A percentile compares a stretch with the other conserved stretches of the same genome.
Conservation (phyloP, 2,888 invertebrate species). For the Scaptomyza caliginosa region DNA sequence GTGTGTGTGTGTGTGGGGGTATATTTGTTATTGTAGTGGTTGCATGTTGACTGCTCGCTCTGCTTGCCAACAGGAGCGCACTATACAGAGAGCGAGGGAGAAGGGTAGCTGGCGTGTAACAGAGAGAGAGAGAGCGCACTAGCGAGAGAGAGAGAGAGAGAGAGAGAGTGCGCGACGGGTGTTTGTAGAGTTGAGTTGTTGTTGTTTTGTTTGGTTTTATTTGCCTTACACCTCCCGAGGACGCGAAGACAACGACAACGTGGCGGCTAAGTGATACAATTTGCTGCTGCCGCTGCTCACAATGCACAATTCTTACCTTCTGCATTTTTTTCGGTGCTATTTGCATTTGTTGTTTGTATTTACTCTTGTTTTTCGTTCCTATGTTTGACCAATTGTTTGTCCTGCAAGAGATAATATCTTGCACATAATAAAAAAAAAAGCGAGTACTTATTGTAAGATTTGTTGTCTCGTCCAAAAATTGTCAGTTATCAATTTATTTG, state of each 20-base stretch:
- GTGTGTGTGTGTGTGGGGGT: conserved; percentile 37
- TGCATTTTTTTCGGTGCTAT: neutral
- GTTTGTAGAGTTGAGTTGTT: conserved; percentile 64
- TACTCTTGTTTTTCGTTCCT: conserved; percentile 25
- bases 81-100: conserved; percentile 9
- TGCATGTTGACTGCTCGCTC: conserved; percentile 49
- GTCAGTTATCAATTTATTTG: conserved; percentile 59
- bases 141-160: neutral
- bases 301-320: conserved; percentile 7
- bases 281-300: conserved; percentile 40
- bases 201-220: neutral
- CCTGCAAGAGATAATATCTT: conserved; percentile 48
- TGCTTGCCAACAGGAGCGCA: conserved; percentile 29
- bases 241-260: conserved; percentile 61
- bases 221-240: conserved; percentile 57
- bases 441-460: conserved; percentile 27
- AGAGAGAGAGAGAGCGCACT: conserved; percentile 21
- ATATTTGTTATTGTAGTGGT: conserved; percentile 68
- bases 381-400: conserved; percentile 43
- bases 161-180: conserved; percentile 28
- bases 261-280: conserved; percentile 74
- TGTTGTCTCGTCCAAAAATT: conserved; percentile 37
- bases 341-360: conserved; percentile 36
- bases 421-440: conserved; percentile 3
- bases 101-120: no score